Evolutionary conservation across 92 coral and sea anemone genomes (phyloP).

Genomic region (Paragorgia papillata): DNA sequence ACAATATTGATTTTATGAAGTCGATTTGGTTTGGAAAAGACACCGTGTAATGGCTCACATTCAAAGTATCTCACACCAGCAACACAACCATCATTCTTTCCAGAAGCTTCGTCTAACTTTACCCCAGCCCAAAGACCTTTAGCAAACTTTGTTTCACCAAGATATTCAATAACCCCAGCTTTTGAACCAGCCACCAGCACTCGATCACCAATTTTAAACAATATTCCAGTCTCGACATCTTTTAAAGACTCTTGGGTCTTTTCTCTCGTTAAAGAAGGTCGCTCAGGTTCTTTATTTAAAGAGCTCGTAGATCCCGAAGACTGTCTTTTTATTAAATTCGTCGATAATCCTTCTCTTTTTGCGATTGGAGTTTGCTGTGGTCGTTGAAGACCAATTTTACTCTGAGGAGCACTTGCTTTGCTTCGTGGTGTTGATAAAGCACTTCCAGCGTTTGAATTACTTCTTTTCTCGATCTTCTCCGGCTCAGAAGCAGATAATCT

Average conservation of each 20-base stretch:
- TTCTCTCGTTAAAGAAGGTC: slow-evolving; percentile 15
- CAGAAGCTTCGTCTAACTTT: slow-evolving; percentile 79
- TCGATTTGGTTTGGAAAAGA: slow-evolving; percentile 88
- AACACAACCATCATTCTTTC: slow-evolving; percentile 93
- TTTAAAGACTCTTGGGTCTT: slow-evolving; percentile 40
- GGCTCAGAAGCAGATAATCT: slow-evolving; percentile 5
- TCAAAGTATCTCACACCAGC: slow-evolving; percentile 95
- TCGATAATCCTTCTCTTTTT: background rate
- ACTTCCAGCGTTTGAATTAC: background rate
- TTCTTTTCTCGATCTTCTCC: slow-evolving; percentile 28
- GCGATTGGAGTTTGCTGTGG: background rate
- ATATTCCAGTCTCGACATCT: slow-evolving; percentile 30
- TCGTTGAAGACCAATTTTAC: background rate
- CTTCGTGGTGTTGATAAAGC: slow-evolving; percentile 10
- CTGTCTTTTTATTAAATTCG: slow-evolving; percentile 13
- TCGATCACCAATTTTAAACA: slow-evolving; percentile 90
- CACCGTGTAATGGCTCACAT: slow-evolving; percentile 81
- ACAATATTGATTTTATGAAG: slow-evolving; percentile 81
- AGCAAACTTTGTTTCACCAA: slow-evolving; percentile 95
- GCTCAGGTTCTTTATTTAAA: slow-evolving; percentile 11
- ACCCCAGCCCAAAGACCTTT: slow-evolving; percentile 99
- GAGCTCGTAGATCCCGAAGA: slow-evolving; percentile 15
- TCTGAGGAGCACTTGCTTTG: slow-evolving; percentile 29
- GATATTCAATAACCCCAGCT: slow-evolving; percentile 87
- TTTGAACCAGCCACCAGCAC: slow-evolving; percentile 89